These are phyloP conservation scores for Megaceryle maxima DNA, from an alignment of 2,113 vertebrate species.

Conservation along the genomic window DNA sequence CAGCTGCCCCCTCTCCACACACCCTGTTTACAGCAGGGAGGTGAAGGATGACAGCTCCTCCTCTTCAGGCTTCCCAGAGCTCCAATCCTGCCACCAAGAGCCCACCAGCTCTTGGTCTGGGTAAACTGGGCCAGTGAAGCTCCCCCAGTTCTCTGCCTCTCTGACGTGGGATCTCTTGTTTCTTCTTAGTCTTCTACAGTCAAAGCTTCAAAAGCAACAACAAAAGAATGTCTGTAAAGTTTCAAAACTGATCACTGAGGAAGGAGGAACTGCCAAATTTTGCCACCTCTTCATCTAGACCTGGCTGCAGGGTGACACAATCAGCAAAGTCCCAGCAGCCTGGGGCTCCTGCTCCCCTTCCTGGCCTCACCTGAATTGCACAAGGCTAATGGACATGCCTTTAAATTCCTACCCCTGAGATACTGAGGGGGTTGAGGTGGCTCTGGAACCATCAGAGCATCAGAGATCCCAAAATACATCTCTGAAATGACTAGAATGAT, in stretches of 20 bases:
- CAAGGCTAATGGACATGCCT: rapidly evolving
- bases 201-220: neutral
- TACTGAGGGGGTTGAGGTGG: rapidly evolving
- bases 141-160: neutral
- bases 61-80: neutral
- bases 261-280: neutral
- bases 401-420: neutral
- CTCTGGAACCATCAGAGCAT: neutral
- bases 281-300: neutral
- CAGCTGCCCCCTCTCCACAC: neutral
- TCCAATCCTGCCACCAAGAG: neutral
- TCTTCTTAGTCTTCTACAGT: neutral
- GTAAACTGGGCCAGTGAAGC: neutral
- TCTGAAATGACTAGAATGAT: neutral
- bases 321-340: neutral
- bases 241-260: neutral
- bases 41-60: neutral
- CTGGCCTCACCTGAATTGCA: neutral
- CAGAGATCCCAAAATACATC: neutral
- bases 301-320: neutral
- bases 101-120: neutral
- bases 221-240: neutral
- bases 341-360: neutral
- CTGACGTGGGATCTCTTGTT: rapidly evolving
- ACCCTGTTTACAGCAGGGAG: neutral